phyloP scores from a whole-genome alignment of 2,797 vertebrate genomes.

The Chrysocyon brachyurus region DNA sequence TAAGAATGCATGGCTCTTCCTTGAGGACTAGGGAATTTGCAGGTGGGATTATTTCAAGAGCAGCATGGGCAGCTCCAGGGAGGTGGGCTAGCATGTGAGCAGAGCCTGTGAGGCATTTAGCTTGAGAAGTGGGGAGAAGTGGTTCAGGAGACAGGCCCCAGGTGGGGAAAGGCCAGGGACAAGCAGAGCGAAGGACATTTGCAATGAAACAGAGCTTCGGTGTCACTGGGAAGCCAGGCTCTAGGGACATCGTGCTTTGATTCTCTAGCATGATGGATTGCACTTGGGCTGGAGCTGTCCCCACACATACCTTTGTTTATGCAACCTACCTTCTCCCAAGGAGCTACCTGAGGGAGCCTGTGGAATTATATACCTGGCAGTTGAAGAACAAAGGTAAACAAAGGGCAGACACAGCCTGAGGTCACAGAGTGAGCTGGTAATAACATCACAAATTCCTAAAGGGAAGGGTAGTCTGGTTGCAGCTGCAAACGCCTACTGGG shows the following conservation, averaged over 20 bases:
- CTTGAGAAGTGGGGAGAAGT: not conserved
- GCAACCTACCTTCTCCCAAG: conserved; percentile 33
- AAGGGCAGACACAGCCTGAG: conserved; percentile 76
- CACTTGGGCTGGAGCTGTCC: fast-evolving
- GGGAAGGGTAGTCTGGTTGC: conserved; percentile 63
- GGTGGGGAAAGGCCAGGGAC: not conserved
- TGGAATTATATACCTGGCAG: conserved; percentile 51
- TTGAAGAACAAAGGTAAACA: conserved; percentile 72
- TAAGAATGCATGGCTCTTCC: not conserved
- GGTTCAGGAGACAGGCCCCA: not conserved
- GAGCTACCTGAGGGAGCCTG: conserved; percentile 27
- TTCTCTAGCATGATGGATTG: not conserved
- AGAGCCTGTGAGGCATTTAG: not conserved
- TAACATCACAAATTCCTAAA: conserved; percentile 66
- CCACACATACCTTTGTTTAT: not conserved
- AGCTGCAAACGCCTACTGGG: not conserved
- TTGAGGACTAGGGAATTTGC: not conserved
- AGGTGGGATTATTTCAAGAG: not conserved
- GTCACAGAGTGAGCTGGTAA: conserved; percentile 62
- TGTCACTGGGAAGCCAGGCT: not conserved
- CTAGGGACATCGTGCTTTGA: not conserved
- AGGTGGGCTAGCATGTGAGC: fast-evolving
- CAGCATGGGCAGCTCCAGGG: not conserved
- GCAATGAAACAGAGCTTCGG: not conserved
- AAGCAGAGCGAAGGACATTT: not conserved